A percentile compares a stretch with the other conserved stretches of the same genome.
These are phyloP conservation scores for Hemistola chrysoprasaria DNA, from an alignment of 2,888 invertebrate species.

Conservation along the genomic window DNA sequence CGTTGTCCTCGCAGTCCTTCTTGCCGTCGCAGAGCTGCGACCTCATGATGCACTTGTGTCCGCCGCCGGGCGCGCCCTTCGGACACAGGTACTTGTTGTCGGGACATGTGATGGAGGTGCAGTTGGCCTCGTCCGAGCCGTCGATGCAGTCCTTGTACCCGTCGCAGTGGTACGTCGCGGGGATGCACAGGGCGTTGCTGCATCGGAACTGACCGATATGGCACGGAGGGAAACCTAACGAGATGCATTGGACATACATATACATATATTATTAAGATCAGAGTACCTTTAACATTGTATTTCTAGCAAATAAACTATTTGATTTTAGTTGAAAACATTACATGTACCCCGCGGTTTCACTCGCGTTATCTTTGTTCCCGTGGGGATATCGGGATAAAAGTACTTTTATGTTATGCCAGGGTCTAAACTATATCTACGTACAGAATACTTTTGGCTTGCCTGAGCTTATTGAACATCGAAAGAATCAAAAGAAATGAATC, in stretches of 20 bases:
- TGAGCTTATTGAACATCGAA: conserved; percentile 1
- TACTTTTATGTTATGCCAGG: no score
- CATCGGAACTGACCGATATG: conserved; percentile 96
- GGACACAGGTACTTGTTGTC: conserved; percentile 96
- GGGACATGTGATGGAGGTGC: conserved; percentile 93
- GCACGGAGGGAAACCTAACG: conserved; percentile 93
- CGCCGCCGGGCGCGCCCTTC: conserved; percentile 85
- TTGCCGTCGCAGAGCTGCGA: conserved; percentile 95
- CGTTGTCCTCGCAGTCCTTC: conserved; percentile 94
- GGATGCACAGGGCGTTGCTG: conserved; percentile 96
- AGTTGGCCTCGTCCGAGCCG: conserved; percentile 94
- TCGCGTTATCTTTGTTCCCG: no score
- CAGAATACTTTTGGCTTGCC: conserved; percentile 1
- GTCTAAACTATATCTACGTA: no score
- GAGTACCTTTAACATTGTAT: no score
- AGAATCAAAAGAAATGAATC: conserved; percentile 2
- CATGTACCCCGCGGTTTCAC: no score
- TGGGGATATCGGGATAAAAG: no score
- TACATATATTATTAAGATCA: no score
- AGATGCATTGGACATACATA: no score
- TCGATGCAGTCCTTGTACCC: conserved; percentile 96
- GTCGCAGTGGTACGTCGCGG: conserved; percentile 91
- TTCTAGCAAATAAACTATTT: no score
- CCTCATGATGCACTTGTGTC: conserved; percentile 93
- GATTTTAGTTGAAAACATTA: no score